Evolutionary conservation across 53 echinoderm and acorn worm species (phyloP).

Genomic region (Mesocentrotus franciscanus): DNA sequence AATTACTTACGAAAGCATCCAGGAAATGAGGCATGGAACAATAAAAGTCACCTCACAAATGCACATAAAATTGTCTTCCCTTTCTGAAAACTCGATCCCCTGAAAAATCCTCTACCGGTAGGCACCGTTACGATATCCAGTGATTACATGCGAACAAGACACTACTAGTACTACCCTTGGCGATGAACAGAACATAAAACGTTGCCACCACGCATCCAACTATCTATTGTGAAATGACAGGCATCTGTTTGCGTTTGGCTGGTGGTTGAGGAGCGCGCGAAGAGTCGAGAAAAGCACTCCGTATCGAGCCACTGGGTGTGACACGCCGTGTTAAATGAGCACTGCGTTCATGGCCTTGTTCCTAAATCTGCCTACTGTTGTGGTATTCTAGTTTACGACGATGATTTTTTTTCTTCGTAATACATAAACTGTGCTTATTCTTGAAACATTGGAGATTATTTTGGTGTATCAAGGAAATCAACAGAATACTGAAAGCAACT

Average conservation of each 20-base stretch:
- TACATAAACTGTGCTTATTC: too few species aligned
- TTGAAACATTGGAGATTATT: too few species aligned
- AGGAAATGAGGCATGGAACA: neutral
- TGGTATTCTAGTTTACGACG: too few species aligned
- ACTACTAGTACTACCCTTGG: neutral
- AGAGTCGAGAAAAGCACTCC: neutral
- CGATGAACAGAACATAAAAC: neutral
- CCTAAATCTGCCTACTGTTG: too few species aligned
- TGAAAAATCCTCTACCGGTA: neutral
- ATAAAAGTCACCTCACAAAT: neutral
- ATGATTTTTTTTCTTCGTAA: too few species aligned
- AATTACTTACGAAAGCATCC: neutral
- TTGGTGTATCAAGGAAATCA: too few species aligned
- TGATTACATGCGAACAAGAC: neutral
- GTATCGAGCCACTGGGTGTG: neutral
- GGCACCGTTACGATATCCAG: constrained; percentile 1
- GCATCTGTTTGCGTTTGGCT: neutral
- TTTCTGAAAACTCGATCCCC: neutral
- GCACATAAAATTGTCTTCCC: neutral
- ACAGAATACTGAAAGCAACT: too few species aligned
- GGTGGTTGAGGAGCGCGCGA: neutral
- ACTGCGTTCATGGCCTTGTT: too few species aligned
- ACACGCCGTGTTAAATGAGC: too few species aligned
- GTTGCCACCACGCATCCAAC: neutral
- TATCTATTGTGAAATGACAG: neutral